Base-by-base conservation (phyloP, 35 echinoderm and acorn worm genomes). In the Apostichopus californicus region DNA sequence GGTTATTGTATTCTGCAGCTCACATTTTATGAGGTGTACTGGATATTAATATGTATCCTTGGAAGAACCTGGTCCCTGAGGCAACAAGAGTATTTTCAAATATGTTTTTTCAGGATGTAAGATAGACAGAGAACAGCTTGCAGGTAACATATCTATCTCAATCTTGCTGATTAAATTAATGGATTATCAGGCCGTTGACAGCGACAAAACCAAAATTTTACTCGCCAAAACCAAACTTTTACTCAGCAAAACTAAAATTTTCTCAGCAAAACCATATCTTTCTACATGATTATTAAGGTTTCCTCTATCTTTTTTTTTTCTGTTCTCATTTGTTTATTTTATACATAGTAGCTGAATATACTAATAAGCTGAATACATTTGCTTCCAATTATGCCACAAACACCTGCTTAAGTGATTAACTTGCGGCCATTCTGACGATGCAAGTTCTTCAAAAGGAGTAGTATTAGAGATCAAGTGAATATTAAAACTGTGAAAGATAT, bases 121-220 rank as follows among this genome's bases (percentile, higher is more conserved):
- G 58, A 56, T 85, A 85, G 81, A 17, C 54, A 24, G 81, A 58
- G 81, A 58, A 55, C 57, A 58, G 55, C 81, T 85, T 8, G 81
- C 25, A 59, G 55, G 57, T 20, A 17, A 85, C 18, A 85, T 14
- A 54, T 85, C 7, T 58, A 20, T 21, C 34, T 46, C 34, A 46
- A 58, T 20, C 81, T 61, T 61, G 12, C 81, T 60, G 81, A 85
- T 85, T 85, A 59, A 85, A 85, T 85, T 85, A 85, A 85, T 85
- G 81, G 81, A 85, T 85, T 85, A 85, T 85, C 55, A 85, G 81
- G 81, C 81, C 81, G 58, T 85, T 85, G 81, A 85, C 81, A 85
- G 57, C 56, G 17, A 58, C 57, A 59, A 56, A 58, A 58, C 55
- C 58, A 18, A 75, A 7, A 18, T 20, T 14, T 20, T 75, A 75